These are phyloP conservation scores for Rhorus exstirpatorius DNA, from an alignment of 2,888 invertebrate genomes.

Conservation along the genomic window DNA sequence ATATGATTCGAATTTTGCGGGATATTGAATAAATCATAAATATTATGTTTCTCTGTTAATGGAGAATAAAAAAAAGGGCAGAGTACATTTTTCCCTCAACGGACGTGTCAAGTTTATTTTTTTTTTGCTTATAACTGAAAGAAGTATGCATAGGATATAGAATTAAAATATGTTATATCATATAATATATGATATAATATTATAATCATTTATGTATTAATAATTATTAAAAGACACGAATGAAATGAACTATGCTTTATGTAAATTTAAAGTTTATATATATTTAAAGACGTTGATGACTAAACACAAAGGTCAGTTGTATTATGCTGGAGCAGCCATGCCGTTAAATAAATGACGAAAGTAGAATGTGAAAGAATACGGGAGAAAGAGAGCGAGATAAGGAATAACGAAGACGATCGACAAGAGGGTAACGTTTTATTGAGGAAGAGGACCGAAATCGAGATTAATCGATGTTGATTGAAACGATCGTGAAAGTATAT, in stretches of 20 bases:
- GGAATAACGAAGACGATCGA: slow-evolving; percentile 10
- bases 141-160: too few species aligned
- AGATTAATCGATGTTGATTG: slow-evolving; percentile 81
- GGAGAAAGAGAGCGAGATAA: slow-evolving; percentile 24
- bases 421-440: slow-evolving; percentile 36
- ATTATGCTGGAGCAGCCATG: not conserved
- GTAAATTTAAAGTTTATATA: not conserved
- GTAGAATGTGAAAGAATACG: slow-evolving; percentile 17
- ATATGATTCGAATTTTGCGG: not conserved
- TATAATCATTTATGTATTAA: too few species aligned
- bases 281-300: too few species aligned
- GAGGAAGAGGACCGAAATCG: slow-evolving; percentile 73
- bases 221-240: too few species aligned
- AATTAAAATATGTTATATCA: too few species aligned
- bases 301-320: not conserved
- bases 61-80: too few species aligned
- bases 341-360: slow-evolving; percentile 43
- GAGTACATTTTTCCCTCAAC: too few species aligned
- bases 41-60: too few species aligned
- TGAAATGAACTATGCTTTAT: too few species aligned
- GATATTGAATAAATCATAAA: not conserved
- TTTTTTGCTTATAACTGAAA: too few species aligned
- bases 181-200: too few species aligned
- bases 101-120: too few species aligned
- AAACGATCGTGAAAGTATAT: slow-evolving; percentile 69